A percentile compares a stretch with the other conserved stretches of the same genome.
phyloP scores from a whole-genome alignment of 2,888 invertebrate species.

The Aromia moschata region DNA sequence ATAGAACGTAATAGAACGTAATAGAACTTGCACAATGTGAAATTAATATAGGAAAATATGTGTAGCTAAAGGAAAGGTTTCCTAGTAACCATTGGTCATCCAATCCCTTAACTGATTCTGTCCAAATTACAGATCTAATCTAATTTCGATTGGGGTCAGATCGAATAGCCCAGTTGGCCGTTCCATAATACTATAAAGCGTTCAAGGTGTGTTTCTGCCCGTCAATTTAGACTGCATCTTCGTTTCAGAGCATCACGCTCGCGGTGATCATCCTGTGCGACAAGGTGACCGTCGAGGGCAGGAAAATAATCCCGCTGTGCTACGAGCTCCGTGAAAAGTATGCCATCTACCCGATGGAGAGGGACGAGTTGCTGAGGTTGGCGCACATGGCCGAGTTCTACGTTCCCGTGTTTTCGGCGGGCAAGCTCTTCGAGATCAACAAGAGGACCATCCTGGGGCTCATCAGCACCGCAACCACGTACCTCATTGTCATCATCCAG shows the following conservation, averaged over 20 bases:
- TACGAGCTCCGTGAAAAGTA: slow-evolving; percentile 4
- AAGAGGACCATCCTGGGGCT: slow-evolving; percentile 24
- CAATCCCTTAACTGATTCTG: no score
- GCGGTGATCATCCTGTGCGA: slow-evolving; percentile 21
- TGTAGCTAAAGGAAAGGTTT: no score
- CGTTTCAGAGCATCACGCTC: slow-evolving; percentile 18
- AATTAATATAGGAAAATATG: no score
- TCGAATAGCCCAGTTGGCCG: no score
- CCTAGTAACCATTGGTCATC: no score
- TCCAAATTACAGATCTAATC: no score
- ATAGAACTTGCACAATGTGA: no score
- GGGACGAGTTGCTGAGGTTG: slow-evolving; percentile 19
- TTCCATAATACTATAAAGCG: no score
- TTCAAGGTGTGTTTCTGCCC: no score
- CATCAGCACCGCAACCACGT: slow-evolving; percentile 25
- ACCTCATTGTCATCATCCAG: slow-evolving; percentile 35
- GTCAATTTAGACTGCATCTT: no score
- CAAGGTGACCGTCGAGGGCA: slow-evolving; percentile 14
- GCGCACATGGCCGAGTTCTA: slow-evolving; percentile 13
- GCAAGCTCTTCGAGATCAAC: slow-evolving; percentile 25
- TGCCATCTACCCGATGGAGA: slow-evolving; percentile 13
- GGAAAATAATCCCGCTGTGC: slow-evolving; percentile 17
- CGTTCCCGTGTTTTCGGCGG: slow-evolving; percentile 19
- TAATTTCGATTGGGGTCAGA: no score
- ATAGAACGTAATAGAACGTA: no score